Evolutionary conservation across 2,113 vertebrate genomes (phyloP).

Genomic region (Eudorcas thomsonii): DNA sequence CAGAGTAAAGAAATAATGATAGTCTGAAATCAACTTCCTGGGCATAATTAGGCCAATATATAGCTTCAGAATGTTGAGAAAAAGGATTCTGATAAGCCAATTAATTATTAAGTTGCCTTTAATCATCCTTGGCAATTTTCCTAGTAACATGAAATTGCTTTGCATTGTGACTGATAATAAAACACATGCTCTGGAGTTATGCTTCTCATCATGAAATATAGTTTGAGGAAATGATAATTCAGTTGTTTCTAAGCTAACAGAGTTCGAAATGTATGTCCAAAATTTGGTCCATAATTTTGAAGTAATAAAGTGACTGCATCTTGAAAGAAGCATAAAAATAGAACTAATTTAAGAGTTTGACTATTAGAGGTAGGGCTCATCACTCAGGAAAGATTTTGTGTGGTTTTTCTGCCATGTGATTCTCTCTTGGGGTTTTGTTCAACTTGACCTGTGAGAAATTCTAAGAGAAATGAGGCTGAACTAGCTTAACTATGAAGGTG

Average conservation of each 20-base stretch:
- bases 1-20: background rate
- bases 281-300: background rate
- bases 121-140: conserved; percentile 6
- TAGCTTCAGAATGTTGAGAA: background rate
- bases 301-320: background rate
- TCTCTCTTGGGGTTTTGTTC: background rate
- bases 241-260: background rate
- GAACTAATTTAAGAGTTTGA: background rate
- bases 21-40: background rate
- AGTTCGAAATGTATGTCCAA: background rate
- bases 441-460: background rate
- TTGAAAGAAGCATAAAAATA: background rate
- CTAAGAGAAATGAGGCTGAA: background rate
- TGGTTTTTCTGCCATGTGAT: background rate
- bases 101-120: conserved; percentile 25
- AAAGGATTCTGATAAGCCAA: background rate
- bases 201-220: background rate
- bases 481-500: background rate
- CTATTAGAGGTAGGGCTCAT: background rate
- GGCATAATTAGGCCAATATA: background rate
- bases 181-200: background rate
- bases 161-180: background rate
- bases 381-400: background rate
- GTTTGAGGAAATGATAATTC: background rate
- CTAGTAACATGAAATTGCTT: conserved; percentile 21